These are phyloP conservation scores for Hycleus phaleratus DNA, from an alignment of 1,140 invertebrate species.

Conservation along the genomic window DNA sequence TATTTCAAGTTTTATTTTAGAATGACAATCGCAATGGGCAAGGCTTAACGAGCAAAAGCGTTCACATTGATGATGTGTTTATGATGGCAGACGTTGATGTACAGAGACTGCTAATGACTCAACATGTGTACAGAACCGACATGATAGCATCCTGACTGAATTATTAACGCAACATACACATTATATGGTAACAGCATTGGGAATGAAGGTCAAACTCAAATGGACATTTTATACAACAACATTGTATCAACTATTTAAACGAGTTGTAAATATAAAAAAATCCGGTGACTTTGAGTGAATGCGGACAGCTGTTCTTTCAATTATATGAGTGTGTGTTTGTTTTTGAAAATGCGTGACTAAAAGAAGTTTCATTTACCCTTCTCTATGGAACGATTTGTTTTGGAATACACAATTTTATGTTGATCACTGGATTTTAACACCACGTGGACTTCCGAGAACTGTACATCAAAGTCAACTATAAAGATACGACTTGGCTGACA, in stretches of 20 bases:
- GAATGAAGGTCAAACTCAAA: conserved; percentile 10
- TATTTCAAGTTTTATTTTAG: too few species aligned
- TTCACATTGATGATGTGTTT: conserved; percentile 28
- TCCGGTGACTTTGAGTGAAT: conserved; percentile 15
- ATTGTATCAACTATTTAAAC: too few species aligned
- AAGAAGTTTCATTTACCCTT: conserved; percentile 20
- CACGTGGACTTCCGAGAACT: conserved; percentile 27
- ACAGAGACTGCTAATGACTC: conserved; percentile 31
- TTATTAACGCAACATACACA: conserved; percentile 27
- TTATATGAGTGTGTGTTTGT: conserved; percentile 17
- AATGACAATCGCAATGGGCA: too few species aligned
- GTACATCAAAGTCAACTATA: conserved; percentile 22
- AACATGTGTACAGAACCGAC: conserved; percentile 28
- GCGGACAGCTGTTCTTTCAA: conserved; percentile 22
- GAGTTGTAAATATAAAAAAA: background rate
- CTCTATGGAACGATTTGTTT: conserved; percentile 13
- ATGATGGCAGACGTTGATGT: conserved; percentile 31
- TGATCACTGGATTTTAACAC: conserved; percentile 27
- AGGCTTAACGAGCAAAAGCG: conserved; percentile 19
- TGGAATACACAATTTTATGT: conserved; percentile 18
- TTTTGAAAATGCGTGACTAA: conserved; percentile 24
- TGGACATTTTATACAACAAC: background rate
- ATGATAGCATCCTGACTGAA: conserved; percentile 29
- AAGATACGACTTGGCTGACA: conserved; percentile 27
- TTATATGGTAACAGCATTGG: conserved; percentile 17